Percentiles rank a stretch among this genome's conserved stretches.
phyloP scores from a whole-genome alignment of 2,113 vertebrate species.

The Dasyornis broadbenti region DNA sequence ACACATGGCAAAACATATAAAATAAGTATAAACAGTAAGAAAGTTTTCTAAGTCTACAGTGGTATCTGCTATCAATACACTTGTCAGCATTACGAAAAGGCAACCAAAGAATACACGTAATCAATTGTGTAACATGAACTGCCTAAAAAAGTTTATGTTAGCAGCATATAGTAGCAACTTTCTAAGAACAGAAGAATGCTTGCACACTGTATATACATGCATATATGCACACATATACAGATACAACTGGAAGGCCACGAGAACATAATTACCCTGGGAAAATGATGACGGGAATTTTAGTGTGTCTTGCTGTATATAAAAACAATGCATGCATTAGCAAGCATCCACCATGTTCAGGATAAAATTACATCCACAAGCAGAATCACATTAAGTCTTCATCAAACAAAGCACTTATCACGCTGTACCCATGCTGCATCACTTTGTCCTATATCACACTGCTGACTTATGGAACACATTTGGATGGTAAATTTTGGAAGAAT shows the following conservation, averaged over 20 bases:
- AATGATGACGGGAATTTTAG: neutral
- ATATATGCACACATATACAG: conserved; percentile 10
- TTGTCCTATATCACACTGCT: neutral
- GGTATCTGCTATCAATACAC: conserved; percentile 54
- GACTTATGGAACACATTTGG: neutral
- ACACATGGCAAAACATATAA: conserved; percentile 47
- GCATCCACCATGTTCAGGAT: neutral
- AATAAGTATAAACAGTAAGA: conserved; percentile 51
- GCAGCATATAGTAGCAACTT: conserved; percentile 35
- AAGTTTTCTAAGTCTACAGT: conserved; percentile 24
- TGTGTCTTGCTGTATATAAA: neutral
- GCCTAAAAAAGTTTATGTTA: conserved; percentile 53
- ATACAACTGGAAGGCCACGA: conserved; percentile 1
- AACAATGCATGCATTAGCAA: neutral
- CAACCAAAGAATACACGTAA: conserved; percentile 31
- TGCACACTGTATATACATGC: conserved; percentile 4
- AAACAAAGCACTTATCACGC: neutral
- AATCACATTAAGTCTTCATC: neutral
- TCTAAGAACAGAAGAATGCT: conserved; percentile 13
- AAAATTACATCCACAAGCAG: neutral
- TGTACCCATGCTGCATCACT: neutral
- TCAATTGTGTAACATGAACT: conserved; percentile 24
- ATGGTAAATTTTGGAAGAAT: neutral
- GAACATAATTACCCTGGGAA: neutral
- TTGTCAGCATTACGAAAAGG: conserved; percentile 22